Conservation (phyloP, 2,113 vertebrate genomes). For the Tenebrosternarchus preto region DNA sequence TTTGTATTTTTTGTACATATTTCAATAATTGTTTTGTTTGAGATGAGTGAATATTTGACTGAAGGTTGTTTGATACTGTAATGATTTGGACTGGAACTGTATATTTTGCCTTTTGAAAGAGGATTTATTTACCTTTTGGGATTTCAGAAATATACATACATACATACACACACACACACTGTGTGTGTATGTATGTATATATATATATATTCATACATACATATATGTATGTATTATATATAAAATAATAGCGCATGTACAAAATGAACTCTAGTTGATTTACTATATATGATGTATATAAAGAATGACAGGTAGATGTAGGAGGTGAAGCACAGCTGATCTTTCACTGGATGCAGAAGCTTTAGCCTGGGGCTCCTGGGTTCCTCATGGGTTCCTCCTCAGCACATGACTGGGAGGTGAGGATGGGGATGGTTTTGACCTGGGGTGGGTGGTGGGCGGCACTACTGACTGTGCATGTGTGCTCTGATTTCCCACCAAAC, state of each 20-base stretch:
- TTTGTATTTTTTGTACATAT: constrained; percentile 81
- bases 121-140: constrained; percentile 76
- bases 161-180: constrained; percentile 2
- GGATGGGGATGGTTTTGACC: background rate
- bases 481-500: constrained; percentile 26
- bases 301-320: constrained; percentile 70
- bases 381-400: constrained; percentile 25
- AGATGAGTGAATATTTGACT: constrained; percentile 71
- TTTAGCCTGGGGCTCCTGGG: constrained; percentile 37
- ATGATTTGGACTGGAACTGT: constrained; percentile 76
- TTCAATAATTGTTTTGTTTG: constrained; percentile 68
- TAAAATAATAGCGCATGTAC: too few relatives aligned
- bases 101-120: constrained; percentile 90
- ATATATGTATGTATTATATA: constrained; percentile 68
- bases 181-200: constrained; percentile 59
- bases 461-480: constrained; percentile 47
- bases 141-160: constrained; percentile 67
- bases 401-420: background rate
- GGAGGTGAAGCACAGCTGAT: constrained; percentile 75
- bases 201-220: constrained; percentile 58
- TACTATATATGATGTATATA: constrained; percentile 86
- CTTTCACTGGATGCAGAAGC: constrained; percentile 79
- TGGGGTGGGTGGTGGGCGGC: too few relatives aligned
- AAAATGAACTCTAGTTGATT: constrained; percentile 79
- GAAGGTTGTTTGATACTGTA: constrained; percentile 72